Evolutionary conservation across 2,888 invertebrate species (phyloP).

Genomic region (Cancer borealis): DNA sequence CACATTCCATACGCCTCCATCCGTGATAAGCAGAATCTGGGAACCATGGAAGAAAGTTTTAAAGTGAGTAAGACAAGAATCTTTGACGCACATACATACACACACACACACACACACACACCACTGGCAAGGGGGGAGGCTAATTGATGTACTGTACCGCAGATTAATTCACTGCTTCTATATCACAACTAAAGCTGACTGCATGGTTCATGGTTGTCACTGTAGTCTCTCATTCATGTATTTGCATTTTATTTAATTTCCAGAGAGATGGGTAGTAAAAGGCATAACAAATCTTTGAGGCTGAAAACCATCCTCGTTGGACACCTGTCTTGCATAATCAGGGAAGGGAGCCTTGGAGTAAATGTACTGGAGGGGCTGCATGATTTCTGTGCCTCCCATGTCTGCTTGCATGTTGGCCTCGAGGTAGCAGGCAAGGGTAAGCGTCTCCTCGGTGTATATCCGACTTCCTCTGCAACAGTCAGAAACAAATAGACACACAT

Average conservation of each 20-base stretch:
- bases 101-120: no score
- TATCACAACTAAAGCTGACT: no score
- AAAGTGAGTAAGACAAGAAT: no score
- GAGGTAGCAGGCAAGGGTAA: slow-evolving; percentile 59
- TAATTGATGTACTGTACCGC: no score
- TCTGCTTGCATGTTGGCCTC: slow-evolving; percentile 78
- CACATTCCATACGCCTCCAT: slow-evolving; percentile 79
- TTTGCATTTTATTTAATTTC: no score
- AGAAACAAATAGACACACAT: neutral
- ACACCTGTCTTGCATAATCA: slow-evolving; percentile 78
- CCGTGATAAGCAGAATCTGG: slow-evolving; percentile 79
- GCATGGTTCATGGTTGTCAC: no score
- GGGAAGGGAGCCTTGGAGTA: slow-evolving; percentile 77
- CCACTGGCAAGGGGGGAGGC: no score
- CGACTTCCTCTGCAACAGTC: slow-evolving; percentile 64
- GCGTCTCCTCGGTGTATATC: slow-evolving; percentile 60
- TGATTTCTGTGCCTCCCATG: slow-evolving; percentile 79
- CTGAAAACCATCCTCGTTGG: neutral
- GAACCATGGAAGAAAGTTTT: neutral
- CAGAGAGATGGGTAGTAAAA: no score
- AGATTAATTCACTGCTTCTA: no score
- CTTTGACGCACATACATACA: no score
- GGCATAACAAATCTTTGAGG: neutral
- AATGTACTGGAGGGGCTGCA: slow-evolving; percentile 78
- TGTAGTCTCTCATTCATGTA: no score